These are phyloP conservation scores for Drosophila guanche DNA, from an alignment of 1,140 invertebrate genomes.

Conservation along the genomic window DNA sequence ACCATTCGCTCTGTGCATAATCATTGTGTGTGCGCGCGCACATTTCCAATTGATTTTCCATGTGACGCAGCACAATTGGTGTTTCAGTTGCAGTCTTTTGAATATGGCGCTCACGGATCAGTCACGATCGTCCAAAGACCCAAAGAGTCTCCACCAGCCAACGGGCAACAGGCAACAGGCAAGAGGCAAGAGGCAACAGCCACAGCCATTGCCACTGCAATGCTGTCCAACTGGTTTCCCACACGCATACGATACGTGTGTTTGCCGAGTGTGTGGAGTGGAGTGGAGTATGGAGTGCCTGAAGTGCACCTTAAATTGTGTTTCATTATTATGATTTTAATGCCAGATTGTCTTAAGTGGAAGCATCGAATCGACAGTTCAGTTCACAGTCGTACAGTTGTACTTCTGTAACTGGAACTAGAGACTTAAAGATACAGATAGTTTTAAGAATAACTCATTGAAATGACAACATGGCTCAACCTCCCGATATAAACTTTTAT, in stretches of 20 bases:
- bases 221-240: conserved; percentile 78
- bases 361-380: conserved; percentile 39
- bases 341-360: conserved; percentile 69
- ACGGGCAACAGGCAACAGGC: not conserved
- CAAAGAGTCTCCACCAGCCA: not conserved
- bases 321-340: conserved; percentile 81
- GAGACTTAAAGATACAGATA: no score
- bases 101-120: conserved; percentile 69
- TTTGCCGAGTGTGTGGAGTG: not conserved
- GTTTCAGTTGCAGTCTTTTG: conserved; percentile 65
- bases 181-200: not conserved
- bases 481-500: not conserved
- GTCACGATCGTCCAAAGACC: conserved; percentile 19
- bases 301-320: conserved; percentile 75
- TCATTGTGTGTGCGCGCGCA: conserved; percentile 67
- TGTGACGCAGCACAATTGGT: conserved; percentile 76
- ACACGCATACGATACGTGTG: conserved; percentile 35
- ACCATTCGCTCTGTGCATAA: conserved; percentile 66
- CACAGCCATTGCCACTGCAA: conserved; percentile 17
- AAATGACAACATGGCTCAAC: no score
- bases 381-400: no score
- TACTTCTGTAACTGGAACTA: no score
- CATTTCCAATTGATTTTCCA: conserved; percentile 76
- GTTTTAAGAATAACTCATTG: no score
- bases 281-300: conserved; percentile 22